These are phyloP conservation scores for Luperina nickerlii DNA, from an alignment of 2,888 invertebrate genomes.

Conservation along the genomic window DNA sequence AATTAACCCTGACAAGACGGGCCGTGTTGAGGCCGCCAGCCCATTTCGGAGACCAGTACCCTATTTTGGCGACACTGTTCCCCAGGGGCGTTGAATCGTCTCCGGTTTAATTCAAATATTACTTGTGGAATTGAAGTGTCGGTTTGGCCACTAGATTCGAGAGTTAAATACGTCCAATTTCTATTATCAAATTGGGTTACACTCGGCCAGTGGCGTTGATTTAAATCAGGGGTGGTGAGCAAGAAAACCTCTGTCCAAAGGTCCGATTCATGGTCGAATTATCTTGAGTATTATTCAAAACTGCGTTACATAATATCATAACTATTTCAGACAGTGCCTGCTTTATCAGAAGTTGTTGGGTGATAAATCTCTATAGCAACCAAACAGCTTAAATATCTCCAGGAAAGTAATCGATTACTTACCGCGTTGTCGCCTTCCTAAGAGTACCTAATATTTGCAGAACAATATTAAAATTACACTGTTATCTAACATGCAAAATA, in stretches of 20 bases:
- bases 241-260: conserved; percentile 31
- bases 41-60: conserved; percentile 82
- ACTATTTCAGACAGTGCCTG: conserved; percentile 1
- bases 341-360: background rate
- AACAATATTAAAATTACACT: background rate
- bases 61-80: conserved; percentile 82
- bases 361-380: conserved; percentile 22
- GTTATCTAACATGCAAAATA: conserved; percentile 16
- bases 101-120: conserved; percentile 88
- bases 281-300: conserved; percentile 29
- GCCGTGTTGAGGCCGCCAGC: conserved; percentile 83
- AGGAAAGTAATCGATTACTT: conserved; percentile 23
- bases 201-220: conserved; percentile 54
- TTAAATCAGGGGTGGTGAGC: conserved; percentile 51
- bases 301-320: conserved; percentile 9
- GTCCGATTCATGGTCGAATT: conserved; percentile 13
- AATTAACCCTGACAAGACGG: conserved; percentile 86
- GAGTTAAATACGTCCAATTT: conserved; percentile 65
- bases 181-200: conserved; percentile 67
- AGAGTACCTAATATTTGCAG: conserved; percentile 11
- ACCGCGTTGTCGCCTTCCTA: conserved; percentile 16
- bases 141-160: conserved; percentile 72
- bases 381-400: conserved; percentile 15
- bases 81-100: conserved; percentile 80
- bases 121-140: conserved; percentile 85